phyloP scores from a whole-genome alignment of 2,888 invertebrate species.

The Ecliptopera silaceata region DNA sequence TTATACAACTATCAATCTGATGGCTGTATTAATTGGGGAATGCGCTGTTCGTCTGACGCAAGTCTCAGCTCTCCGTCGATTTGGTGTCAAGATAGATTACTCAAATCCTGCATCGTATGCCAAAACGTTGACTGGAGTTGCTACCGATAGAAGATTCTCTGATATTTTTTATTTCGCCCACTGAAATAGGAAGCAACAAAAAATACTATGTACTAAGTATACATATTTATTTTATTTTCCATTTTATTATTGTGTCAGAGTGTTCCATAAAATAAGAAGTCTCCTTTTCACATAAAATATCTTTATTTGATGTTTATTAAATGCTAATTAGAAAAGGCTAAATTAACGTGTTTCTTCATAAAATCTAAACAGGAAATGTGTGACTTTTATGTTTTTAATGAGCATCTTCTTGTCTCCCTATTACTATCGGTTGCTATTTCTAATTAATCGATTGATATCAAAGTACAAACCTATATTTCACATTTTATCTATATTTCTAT shows the following conservation, averaged over 20 bases:
- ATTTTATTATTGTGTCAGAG: constrained; percentile 4
- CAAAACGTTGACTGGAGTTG: constrained; percentile 34
- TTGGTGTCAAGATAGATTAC: constrained; percentile 41
- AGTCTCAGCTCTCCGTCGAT: constrained; percentile 39
- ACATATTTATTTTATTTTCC: constrained; percentile 20
- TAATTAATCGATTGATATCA: background rate
- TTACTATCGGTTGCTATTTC: constrained; percentile 1
- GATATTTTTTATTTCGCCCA: constrained; percentile 36
- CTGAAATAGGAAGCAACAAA: constrained; percentile 38
- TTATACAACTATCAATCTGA: constrained; percentile 27
- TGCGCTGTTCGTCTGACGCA: constrained; percentile 37
- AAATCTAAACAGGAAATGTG: constrained; percentile 23
- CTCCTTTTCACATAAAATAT: constrained; percentile 11
- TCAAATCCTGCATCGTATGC: constrained; percentile 38
- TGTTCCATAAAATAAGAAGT: constrained; percentile 7
- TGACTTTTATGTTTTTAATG: constrained; percentile 13
- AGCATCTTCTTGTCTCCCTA: background rate
- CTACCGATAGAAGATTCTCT: constrained; percentile 26
- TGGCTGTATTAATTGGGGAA: constrained; percentile 36
- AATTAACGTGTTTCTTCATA: constrained; percentile 4
- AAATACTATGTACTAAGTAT: too few relatives aligned
- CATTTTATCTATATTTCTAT: constrained; percentile 1
- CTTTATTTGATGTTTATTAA: background rate
- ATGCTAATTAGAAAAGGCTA: background rate
- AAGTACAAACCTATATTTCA: background rate